Conservation (phyloP, 2,797 vertebrate species). For the Oreortyx pictus region DNA sequence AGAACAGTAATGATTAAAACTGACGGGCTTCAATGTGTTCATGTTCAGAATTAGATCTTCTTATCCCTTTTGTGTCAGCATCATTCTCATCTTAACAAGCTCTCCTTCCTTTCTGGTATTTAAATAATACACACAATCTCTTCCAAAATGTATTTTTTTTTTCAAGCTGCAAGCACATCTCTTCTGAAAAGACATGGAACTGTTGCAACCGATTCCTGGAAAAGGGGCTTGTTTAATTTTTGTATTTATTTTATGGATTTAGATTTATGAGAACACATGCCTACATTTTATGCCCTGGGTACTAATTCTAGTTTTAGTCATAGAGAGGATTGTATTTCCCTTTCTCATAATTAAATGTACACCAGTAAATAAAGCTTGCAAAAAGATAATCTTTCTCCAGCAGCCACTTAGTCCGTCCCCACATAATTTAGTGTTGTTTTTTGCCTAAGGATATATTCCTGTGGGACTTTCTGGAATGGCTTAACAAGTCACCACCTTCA, state of each 20-base stretch:
- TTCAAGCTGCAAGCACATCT: background rate
- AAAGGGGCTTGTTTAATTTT: background rate
- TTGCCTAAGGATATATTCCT: background rate
- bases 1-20: background rate
- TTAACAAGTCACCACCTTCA: conserved; percentile 16
- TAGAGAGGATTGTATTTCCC: background rate
- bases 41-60: background rate
- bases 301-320: background rate
- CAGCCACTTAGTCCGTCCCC: background rate
- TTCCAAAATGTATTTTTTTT: background rate
- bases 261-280: background rate
- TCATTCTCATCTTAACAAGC: conserved; percentile 28
- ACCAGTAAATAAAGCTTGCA: background rate
- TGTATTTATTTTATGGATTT: conserved; percentile 2
- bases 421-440: background rate
- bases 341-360: background rate
- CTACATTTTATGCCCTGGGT: background rate
- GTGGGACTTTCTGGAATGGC: background rate
- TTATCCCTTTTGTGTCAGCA: conserved; percentile 27
- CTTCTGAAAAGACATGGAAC: background rate
- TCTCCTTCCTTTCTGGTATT: background rate
- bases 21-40: background rate
- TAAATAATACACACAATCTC: conserved; percentile 22
- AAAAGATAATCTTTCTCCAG: background rate
- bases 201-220: background rate